Percentiles rank a stretch among this genome's conserved stretches.
Conservation (phyloP, 2,888 invertebrate species). For the Scaptomyza polygonia region DNA sequence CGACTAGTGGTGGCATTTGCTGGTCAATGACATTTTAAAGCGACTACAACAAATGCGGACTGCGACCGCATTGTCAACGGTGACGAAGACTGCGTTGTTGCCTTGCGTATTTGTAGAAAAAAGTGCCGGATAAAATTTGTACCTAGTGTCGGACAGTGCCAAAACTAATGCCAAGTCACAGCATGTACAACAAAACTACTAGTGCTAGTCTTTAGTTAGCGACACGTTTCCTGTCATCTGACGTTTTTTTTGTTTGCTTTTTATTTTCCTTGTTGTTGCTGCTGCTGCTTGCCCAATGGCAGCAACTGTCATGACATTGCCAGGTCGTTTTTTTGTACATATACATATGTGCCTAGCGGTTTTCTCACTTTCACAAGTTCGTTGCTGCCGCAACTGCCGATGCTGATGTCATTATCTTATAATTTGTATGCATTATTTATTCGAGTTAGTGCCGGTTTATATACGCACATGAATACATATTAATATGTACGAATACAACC, state of each 20-base stretch:
- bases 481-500: conserved; percentile 28
- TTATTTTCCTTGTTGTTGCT: conserved; percentile 26
- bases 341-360: conserved; percentile 17
- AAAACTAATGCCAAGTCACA: conserved; percentile 72
- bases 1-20: conserved; percentile 71
- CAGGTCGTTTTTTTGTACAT: conserved; percentile 1
- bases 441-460: conserved; percentile 39
- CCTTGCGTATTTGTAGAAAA: conserved; percentile 60
- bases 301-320: conserved; percentile 60
- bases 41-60: conserved; percentile 31
- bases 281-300: conserved; percentile 26
- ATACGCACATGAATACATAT: conserved; percentile 16
- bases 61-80: conserved; percentile 13
- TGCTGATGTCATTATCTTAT: conserved; percentile 74
- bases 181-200: conserved; percentile 4
- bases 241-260: conserved; percentile 33
- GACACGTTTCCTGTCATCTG: conserved; percentile 70
- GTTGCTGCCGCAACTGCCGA: conserved; percentile 14
- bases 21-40: conserved; percentile 81
- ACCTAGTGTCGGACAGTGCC: conserved; percentile 37
- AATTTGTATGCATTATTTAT: conserved; percentile 75
- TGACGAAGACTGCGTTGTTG: conserved; percentile 28
- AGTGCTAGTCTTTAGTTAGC: conserved; percentile 45
- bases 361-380: conserved; percentile 72
- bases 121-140: conserved; percentile 69